These are phyloP conservation scores for Eurytemora carolleeae DNA, from an alignment of 1,140 invertebrate species.

Conservation along the genomic window DNA sequence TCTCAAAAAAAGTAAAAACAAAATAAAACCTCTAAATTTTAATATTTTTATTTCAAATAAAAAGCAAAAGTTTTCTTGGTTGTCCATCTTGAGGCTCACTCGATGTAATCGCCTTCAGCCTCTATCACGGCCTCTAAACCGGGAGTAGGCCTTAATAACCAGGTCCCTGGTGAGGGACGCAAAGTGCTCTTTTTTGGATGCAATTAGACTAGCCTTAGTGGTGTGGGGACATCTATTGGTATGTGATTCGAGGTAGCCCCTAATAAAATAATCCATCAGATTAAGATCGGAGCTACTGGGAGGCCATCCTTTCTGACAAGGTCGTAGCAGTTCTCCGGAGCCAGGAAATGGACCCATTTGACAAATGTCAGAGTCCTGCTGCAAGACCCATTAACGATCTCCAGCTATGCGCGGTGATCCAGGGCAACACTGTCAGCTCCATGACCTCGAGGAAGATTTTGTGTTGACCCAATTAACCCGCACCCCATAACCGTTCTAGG, in stretches of 20 bases:
- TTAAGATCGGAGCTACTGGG: neutral
- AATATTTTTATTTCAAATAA: neutral
- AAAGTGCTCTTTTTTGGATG: neutral
- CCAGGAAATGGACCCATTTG: neutral
- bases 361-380: neutral
- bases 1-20: too few relatives aligned
- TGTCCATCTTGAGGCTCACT: neutral
- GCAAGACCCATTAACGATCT: too few relatives aligned
- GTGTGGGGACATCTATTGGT: neutral
- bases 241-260: neutral
- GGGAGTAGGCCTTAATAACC: neutral
- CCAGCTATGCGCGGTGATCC: too few relatives aligned
- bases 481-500: too few relatives aligned
- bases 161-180: neutral
- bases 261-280: neutral
- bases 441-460: too few relatives aligned
- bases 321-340: neutral
- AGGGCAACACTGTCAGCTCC: too few relatives aligned
- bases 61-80: neutral
- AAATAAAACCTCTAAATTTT: neutral
- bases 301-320: neutral
- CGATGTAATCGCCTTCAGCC: neutral
- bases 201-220: neutral
- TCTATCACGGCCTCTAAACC: conserved; percentile 4
- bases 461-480: too few relatives aligned